Evolutionary conservation across 35 echinoderm and acorn worm species (phyloP).

Genomic region (Ophioderma brevispina): DNA sequence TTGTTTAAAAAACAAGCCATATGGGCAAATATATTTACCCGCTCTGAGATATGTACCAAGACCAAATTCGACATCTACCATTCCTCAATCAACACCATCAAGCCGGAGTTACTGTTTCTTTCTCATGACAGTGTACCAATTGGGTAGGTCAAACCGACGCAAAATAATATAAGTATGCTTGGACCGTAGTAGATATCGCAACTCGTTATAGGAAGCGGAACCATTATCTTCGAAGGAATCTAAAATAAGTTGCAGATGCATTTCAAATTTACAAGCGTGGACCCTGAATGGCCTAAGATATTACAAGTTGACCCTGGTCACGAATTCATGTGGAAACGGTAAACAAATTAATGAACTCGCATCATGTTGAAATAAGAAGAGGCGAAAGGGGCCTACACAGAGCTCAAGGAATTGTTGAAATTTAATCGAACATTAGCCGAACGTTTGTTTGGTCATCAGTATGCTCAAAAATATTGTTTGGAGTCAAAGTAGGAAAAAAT

Average conservation of each 20-base stretch:
- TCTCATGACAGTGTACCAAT: no score
- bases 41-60: not conserved
- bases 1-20: not conserved
- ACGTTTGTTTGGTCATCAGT: conserved; percentile 8
- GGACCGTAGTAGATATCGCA: conserved; percentile 20
- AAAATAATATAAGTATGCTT: not conserved
- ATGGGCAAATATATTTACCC: not conserved
- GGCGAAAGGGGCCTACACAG: not conserved
- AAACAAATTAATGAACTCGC: not conserved
- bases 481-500: not conserved
- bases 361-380: not conserved
- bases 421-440: conserved; percentile 24
- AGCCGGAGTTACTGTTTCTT: conserved; percentile 18
- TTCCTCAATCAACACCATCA: not conserved
- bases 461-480: not conserved
- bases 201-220: conserved; percentile 14
- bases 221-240: conserved; percentile 26
- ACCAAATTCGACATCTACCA: not conserved
- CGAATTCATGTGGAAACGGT: not conserved
- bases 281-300: conserved; percentile 20
- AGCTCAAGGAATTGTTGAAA: conserved; percentile 9
- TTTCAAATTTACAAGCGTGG: not conserved
- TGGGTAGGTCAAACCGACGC: no score
- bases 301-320: not conserved
- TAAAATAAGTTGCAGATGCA: not conserved